A percentile compares a stretch with the other conserved stretches of the same genome.
These are phyloP conservation scores for Fundulus diaphanus DNA, from an alignment of 2,797 vertebrate species.

Conservation along the genomic window DNA sequence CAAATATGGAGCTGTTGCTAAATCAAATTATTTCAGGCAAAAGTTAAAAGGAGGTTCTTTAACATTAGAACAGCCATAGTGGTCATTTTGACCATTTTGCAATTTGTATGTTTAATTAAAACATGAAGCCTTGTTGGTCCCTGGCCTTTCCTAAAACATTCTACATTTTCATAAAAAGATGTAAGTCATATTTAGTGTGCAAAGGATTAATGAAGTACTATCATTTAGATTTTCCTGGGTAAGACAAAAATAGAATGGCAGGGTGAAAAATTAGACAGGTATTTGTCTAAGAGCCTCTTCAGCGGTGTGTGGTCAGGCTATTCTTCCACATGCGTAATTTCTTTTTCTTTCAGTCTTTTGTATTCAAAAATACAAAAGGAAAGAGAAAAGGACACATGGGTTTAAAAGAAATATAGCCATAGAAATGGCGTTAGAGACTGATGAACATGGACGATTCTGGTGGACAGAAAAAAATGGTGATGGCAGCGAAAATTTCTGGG, in stretches of 20 bases:
- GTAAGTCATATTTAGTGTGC: not conserved
- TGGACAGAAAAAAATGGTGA: not conserved
- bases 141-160: not conserved
- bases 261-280: not conserved
- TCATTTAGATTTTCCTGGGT: not conserved
- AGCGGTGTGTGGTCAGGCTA: not conserved
- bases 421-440: not conserved
- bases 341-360: not conserved
- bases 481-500: not conserved
- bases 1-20: too few species aligned
- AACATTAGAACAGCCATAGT: not conserved
- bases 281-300: not conserved
- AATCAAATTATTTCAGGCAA: too few species aligned
- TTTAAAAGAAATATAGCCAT: not conserved
- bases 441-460: not conserved
- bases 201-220: not conserved
- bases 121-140: not conserved
- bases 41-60: too few species aligned
- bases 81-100: not conserved
- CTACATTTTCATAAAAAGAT: not conserved
- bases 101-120: not conserved
- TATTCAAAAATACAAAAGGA: not conserved
- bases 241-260: not conserved
- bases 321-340: not conserved
- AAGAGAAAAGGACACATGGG: not conserved